Percentiles rank a stretch among this genome's conserved stretches.
These are phyloP conservation scores for Caenorhabditis sp. DNA, from an alignment of 2,888 invertebrate species.

Conservation along the genomic window DNA sequence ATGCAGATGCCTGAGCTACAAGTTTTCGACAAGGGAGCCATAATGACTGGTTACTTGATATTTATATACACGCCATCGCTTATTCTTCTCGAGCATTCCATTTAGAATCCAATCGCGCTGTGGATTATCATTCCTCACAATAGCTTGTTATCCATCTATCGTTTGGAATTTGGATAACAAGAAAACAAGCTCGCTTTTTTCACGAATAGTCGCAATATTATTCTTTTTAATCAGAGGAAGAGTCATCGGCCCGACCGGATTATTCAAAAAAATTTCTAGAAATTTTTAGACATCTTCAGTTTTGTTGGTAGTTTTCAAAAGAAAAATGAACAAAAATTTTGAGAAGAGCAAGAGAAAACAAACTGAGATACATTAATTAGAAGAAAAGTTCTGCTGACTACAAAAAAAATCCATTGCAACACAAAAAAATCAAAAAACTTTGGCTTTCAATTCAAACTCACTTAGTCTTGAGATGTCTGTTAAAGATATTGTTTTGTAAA, in stretches of 20 bases:
- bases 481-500: too few species aligned
- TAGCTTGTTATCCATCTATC: constrained; percentile 42
- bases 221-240: neutral
- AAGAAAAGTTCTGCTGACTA: too few species aligned
- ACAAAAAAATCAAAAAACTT: too few species aligned
- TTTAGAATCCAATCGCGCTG: neutral
- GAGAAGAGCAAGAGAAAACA: too few species aligned
- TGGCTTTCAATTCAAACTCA: too few species aligned
- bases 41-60: constrained; percentile 41
- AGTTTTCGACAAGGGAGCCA: constrained; percentile 11
- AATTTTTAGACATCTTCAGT: neutral
- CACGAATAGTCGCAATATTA: neutral
- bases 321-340: too few species aligned
- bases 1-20: neutral
- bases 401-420: too few species aligned
- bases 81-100: constrained; percentile 25
- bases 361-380: too few species aligned
- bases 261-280: neutral
- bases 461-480: too few species aligned
- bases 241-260: neutral
- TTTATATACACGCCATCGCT: constrained; percentile 37
- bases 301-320: neutral
- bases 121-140: constrained; percentile 51
- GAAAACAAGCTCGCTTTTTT: neutral
- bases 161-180: constrained; percentile 1